Base-by-base conservation (phyloP, 2,888 invertebrate species). In the Hemistola chrysoprasaria region DNA sequence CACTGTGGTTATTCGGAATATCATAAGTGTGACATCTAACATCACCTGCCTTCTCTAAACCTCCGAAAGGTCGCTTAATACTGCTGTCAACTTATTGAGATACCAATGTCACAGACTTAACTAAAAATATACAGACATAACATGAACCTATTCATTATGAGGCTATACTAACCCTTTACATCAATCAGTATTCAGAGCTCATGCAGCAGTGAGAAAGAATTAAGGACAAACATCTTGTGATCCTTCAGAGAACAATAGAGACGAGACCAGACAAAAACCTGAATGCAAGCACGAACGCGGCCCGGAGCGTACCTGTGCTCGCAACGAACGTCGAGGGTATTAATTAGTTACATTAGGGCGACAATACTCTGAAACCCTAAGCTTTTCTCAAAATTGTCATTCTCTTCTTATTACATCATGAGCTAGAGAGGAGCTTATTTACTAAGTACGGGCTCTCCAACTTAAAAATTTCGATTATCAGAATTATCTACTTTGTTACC, bases 271-370 rank as follows among this genome's bases (percentile, higher is more conserved):
- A 71, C 74, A 86, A 86, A 86, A 86, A 86, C 61, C 72, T 59
- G 71, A 69, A 66, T 55, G 67, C 75, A 72, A 72, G 64, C 73
- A 68, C 70, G 74, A 72, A 76, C 68, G 67, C 74, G 65, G 63
- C 55, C 65, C 66, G 59, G 58, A 62, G 65, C 73, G 68, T 67
- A 68, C 73, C 71, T 66, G 67, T 53, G 68, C 67, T 61, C 60
- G 65, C 61, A 66, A 49, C 59, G 53, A 48, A 48, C 66, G 62
- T 53, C 64, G 48, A 63, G 67, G 66, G 74, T 82, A 82, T 83
- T 86, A 85, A 86, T 86, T 86, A 86, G 75, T 75, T 70, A 62
- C 66, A 57, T 72, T 79, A 82, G 83, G 83, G 84, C 75, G 82
- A 83, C 84, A 78, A 79, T 56, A 50, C 47, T 35, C 54, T 49